A percentile compares a stretch with the other conserved stretches of the same genome.
These are phyloP conservation scores for Drosophila leontia DNA, from an alignment of 1,140 invertebrate species.

Conservation along the genomic window DNA sequence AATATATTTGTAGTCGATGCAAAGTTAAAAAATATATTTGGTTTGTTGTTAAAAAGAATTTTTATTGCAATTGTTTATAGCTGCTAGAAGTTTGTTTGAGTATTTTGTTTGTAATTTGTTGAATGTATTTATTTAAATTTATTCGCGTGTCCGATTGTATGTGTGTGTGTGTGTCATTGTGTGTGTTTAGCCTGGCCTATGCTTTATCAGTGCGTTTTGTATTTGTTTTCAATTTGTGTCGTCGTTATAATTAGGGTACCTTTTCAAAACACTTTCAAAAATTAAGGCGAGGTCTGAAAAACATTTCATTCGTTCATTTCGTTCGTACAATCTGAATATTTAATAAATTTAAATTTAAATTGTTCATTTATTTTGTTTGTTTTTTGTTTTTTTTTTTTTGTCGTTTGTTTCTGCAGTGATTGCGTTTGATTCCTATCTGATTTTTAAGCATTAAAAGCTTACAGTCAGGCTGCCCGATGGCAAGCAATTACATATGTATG, in stretches of 20 bases:
- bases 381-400: slow-evolving; percentile 16
- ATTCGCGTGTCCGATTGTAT: slow-evolving; percentile 32
- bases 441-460: slow-evolving; percentile 66
- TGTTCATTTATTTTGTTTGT: slow-evolving; percentile 28
- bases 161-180: slow-evolving; percentile 30
- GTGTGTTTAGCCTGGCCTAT: slow-evolving; percentile 51
- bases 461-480: slow-evolving; percentile 58
- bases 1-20: not conserved
- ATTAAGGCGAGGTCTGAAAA: slow-evolving; percentile 69
- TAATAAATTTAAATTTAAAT: slow-evolving; percentile 47
- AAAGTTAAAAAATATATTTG: not conserved
- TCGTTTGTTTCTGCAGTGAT: slow-evolving; percentile 55
- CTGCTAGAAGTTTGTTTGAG: slow-evolving; percentile 65
- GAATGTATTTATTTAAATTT: slow-evolving; percentile 40
- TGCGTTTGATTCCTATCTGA: slow-evolving; percentile 61
- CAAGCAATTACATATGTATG: slow-evolving; percentile 56
- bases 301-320: slow-evolving; percentile 44
- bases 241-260: slow-evolving; percentile 31
- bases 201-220: slow-evolving; percentile 58
- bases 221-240: slow-evolving; percentile 11
- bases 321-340: slow-evolving; percentile 46
- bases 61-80: slow-evolving; percentile 67
- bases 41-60: slow-evolving; percentile 62
- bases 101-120: slow-evolving; percentile 63
- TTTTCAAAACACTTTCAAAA: slow-evolving; percentile 64